phyloP scores from a whole-genome alignment of 2,113 vertebrate genomes.

The Archilochus colubris region DNA sequence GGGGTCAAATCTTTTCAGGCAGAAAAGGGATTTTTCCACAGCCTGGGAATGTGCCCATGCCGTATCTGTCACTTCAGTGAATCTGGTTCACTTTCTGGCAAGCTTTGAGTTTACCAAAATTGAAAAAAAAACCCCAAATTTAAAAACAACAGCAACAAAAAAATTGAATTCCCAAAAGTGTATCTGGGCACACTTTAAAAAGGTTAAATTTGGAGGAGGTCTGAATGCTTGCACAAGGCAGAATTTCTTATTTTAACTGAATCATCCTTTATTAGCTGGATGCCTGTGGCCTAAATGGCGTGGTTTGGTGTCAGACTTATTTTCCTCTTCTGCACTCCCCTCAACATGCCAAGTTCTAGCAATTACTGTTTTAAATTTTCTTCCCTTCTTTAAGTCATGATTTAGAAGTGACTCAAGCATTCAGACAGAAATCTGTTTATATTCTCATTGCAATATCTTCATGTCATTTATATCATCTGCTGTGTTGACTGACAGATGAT shows the following conservation, averaged over 20 bases:
- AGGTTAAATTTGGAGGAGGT: background rate
- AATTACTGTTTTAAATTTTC: background rate
- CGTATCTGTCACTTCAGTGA: background rate
- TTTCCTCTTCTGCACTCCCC: background rate
- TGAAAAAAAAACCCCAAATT: background rate
- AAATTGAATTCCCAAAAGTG: background rate
- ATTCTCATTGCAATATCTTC: background rate
- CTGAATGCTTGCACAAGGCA: background rate
- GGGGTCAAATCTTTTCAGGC: background rate
- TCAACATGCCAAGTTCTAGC: background rate
- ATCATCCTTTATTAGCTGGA: slow-evolving; percentile 11
- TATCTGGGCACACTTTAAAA: background rate
- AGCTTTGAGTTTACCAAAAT: background rate
- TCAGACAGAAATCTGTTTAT: background rate
- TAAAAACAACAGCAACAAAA: background rate
- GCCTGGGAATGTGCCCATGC: background rate
- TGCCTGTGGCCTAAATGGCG: background rate
- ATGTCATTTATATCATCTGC: background rate
- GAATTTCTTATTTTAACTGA: slow-evolving; percentile 6
- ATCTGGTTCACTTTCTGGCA: background rate
- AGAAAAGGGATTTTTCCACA: background rate
- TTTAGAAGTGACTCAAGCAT: background rate
- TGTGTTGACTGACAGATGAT: background rate
- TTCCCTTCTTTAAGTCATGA: background rate
- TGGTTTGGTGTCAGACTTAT: slow-evolving; percentile 3